Base-by-base conservation (phyloP, 1,140 invertebrate species). In the Zaprionus taronus region DNA sequence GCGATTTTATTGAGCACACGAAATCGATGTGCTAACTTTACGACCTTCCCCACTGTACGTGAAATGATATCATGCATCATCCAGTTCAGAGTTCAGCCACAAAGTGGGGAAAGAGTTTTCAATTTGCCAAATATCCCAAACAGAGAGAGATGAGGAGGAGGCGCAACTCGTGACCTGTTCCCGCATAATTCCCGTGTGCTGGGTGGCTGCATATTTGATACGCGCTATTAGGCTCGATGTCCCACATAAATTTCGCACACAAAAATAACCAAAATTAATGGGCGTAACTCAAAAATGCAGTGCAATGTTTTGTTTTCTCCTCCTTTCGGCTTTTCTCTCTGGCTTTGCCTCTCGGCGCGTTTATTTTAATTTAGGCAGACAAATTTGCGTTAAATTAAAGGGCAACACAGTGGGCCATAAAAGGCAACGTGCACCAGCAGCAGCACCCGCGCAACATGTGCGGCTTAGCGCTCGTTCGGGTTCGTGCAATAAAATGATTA, bases 401-500 rank as follows among this genome's bases (percentile, higher is more conserved):
- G 68, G 72, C 67, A 44, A 67, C 65, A 53, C 73, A 72, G 44
- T 61, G 68, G 9, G 56, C 31, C 71, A 67, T 77, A 83, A 80
- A 83, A 74, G 69, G 77, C 73, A 22, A 69, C n/a, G 56, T 58
- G 38, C 22, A 31, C 11, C 1, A 47, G 36, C n/a, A 22, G 11
- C 1, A 55, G 11, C 55, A 61, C 51, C 58, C 38, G 57, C 22
- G n/a, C 24, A 26, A 26, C 24, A 26, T 26, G 41, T 49, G 31
- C 15, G 31, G 66, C 56, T 61, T 70, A 36, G 55, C 83, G 67
- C 66, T 56, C 61, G 79, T 83, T 62, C 56, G 73, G 84, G 70
- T 66, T 63, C 80, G 70, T 60, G 84, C 77, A 87, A 89, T 84
- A 89, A 84, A 84, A 79, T 89, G 81, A 87, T 87, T 87, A 87